phyloP scores from a whole-genome alignment of 2,797 vertebrate species.

The Notolepis coatsorum region DNA sequence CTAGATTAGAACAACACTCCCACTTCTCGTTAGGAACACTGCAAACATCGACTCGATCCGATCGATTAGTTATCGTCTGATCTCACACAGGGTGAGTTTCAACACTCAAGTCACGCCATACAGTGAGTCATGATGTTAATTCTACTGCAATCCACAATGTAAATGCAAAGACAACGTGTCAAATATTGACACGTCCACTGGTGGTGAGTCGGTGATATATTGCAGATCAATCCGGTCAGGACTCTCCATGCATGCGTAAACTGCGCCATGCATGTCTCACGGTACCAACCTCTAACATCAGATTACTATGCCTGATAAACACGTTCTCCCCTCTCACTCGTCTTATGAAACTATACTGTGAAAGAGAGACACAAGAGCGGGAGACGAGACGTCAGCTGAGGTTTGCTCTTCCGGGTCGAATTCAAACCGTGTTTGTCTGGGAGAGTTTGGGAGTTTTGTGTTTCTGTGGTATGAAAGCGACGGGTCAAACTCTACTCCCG shows the following conservation, averaged over 20 bases:
- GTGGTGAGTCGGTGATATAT: slow-evolving; percentile 3
- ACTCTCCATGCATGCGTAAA: slow-evolving; percentile 59
- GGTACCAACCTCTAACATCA: slow-evolving; percentile 99
- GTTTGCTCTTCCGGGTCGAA: neutral
- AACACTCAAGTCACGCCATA: slow-evolving; percentile 32
- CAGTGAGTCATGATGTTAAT: neutral
- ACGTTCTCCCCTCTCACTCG: slow-evolving; percentile 96
- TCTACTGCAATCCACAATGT: slow-evolving; percentile 6
- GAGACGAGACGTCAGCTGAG: slow-evolving; percentile 9
- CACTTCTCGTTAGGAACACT: slow-evolving; percentile 43
- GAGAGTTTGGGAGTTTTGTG: slow-evolving; percentile 58
- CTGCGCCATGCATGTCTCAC: slow-evolving; percentile 56
- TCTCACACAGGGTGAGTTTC: slow-evolving; percentile 10
- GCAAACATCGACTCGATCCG: slow-evolving; percentile 5
- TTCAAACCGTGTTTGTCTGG: slow-evolving; percentile 5
- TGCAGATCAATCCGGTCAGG: slow-evolving; percentile 18
- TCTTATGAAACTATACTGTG: slow-evolving; percentile 97
- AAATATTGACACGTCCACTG: slow-evolving; percentile 4
- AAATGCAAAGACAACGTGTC: neutral
- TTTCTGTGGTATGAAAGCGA: slow-evolving; percentile 22
- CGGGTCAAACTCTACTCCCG: neutral
- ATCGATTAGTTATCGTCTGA: slow-evolving; percentile 7
- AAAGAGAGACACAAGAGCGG: slow-evolving; percentile 85
- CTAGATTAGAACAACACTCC: slow-evolving; percentile 54
- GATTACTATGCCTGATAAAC: slow-evolving; percentile 99